Percentiles rank a stretch among this genome's conserved stretches.
phyloP scores from a whole-genome alignment of 23 tunicate genomes.

The Diplosoma virens region DNA sequence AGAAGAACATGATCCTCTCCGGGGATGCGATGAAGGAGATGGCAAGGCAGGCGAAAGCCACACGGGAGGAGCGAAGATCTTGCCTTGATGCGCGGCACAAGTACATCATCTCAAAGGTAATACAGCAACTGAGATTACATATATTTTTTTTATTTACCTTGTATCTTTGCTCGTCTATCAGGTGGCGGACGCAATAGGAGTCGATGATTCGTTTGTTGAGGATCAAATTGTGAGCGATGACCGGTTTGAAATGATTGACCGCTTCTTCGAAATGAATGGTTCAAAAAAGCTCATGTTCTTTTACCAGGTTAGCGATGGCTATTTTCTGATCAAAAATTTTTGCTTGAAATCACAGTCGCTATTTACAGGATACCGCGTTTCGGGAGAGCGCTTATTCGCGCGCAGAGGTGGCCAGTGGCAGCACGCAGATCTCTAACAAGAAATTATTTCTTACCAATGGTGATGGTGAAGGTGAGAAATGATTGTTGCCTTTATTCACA shows the following conservation, averaged over 20 bases:
- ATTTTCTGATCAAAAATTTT: too few species aligned
- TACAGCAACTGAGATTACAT: neutral
- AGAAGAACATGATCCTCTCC: slow-evolving; percentile 70
- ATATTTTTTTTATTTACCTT: too few species aligned
- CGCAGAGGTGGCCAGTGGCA: slow-evolving; percentile 58
- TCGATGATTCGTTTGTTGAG: slow-evolving; percentile 51
- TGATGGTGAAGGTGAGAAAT: slow-evolving; percentile 63
- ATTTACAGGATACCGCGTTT: slow-evolving; percentile 43
- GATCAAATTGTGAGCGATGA: slow-evolving; percentile 79
- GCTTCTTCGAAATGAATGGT: slow-evolving; percentile 63
- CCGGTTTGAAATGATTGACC: slow-evolving; percentile 60
- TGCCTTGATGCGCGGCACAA: slow-evolving; percentile 62
- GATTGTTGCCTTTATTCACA: too few species aligned
- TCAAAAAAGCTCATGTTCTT: slow-evolving; percentile 80
- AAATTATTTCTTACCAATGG: slow-evolving; percentile 78
- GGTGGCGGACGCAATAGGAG: slow-evolving; percentile 77
- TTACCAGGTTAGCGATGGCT: slow-evolving; percentile 53
- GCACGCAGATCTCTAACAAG: slow-evolving; percentile 29
- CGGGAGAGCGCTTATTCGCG: slow-evolving; percentile 69
- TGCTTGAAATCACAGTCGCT: too few species aligned
- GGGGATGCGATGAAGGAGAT: slow-evolving; percentile 85
- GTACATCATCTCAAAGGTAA: slow-evolving; percentile 62
- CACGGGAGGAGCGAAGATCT: slow-evolving; percentile 70
- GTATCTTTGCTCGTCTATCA: too few species aligned
- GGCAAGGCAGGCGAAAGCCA: slow-evolving; percentile 80